Base-by-base conservation (phyloP, 2,888 invertebrate genomes). In the Machimus atricapillus region DNA sequence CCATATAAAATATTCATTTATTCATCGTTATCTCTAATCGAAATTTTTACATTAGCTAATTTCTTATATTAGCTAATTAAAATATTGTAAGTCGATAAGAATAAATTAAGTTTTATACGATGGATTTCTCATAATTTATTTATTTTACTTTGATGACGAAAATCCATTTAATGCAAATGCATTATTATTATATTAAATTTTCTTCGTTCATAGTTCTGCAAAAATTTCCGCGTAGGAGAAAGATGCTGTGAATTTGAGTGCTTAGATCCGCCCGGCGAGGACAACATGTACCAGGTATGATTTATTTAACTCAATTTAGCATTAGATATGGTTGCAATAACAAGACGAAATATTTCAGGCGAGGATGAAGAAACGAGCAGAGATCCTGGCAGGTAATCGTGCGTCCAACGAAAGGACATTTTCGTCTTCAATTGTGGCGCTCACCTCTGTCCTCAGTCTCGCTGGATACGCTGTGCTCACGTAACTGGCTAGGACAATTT, bases 231-330 rank as follows among this genome's bases (percentile, higher is more conserved):
- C 83, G 96, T 96, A 83, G 97, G 97, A 85, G 96, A 96, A 91
- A 94, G 96, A 88, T 98, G 98, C 93, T 98, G 98, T 91, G 96
- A 97, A 91, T 98, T 97, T 93, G 96, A 96, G 91, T 98, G 98
- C 92, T 93, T 97, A 90, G 97, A 97, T 92, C 95, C 95, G 0
- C 95, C 95, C 0, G 95, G 95, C 0, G 94, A 95, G 90, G 95
- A 95, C 91, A 93, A 92, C 87, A 91, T 94, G 81, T 95, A 95
- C 92, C 93, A 94, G 91, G 92, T 92, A 81, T 52, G 9, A 52
- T 8, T 81, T 46, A 46, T 46, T 1, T 46, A 46, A 46, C 12
- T 14, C 4, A 46, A 46, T 46, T 46, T 46, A 46, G 4, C 14
- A 46, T 46, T 46, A 14, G 43, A 79, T n/a, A n/a, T n/a, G n/a